phyloP scores from a whole-genome alignment of 2,888 invertebrate species.

The Drosophila multiciliata region DNA sequence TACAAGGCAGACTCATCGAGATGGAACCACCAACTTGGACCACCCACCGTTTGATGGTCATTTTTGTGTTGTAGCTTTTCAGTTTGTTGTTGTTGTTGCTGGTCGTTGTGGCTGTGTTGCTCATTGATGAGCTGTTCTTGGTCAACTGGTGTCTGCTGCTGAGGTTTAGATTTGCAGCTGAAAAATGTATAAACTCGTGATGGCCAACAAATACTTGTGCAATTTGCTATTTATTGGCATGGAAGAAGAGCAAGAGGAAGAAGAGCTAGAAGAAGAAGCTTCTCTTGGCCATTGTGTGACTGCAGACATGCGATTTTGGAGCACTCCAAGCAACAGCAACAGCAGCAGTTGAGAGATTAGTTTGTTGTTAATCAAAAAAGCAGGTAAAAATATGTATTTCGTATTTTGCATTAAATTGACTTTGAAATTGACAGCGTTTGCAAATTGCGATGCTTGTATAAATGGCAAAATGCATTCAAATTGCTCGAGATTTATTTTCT shows the following conservation, averaged over 20 bases:
- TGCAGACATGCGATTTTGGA: slow-evolving; percentile 28
- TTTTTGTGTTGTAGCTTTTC: slow-evolving; percentile 26
- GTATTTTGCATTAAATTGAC: slow-evolving; percentile 77
- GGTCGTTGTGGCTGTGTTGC: slow-evolving; percentile 13
- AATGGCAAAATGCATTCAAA: background rate
- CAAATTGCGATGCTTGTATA: slow-evolving; percentile 46
- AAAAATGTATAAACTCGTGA: slow-evolving; percentile 62
- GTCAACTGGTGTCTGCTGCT: slow-evolving; percentile 27
- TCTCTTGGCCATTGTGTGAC: slow-evolving; percentile 17
- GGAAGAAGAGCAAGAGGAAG: background rate
- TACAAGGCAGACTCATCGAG: slow-evolving; percentile 39
- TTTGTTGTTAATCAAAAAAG: slow-evolving; percentile 82
- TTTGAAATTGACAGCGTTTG: slow-evolving; percentile 69
- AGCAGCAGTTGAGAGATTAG: slow-evolving; percentile 64
- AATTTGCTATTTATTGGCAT: slow-evolving; percentile 1
- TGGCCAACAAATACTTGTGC: slow-evolving; percentile 38
- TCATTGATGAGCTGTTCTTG: slow-evolving; percentile 44
- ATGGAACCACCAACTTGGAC: slow-evolving; percentile 29
- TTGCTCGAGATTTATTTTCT: slow-evolving; percentile 3
- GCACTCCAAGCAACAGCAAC: slow-evolving; percentile 11
- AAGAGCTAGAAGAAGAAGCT: slow-evolving; percentile 5
- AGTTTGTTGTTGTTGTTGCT: slow-evolving; percentile 1
- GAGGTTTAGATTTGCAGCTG: slow-evolving; percentile 30
- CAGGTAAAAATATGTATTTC: slow-evolving; percentile 56
- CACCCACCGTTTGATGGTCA: slow-evolving; percentile 69